Conservation (phyloP, 2,113 vertebrate genomes). For the Vanacampus margaritifer region DNA sequence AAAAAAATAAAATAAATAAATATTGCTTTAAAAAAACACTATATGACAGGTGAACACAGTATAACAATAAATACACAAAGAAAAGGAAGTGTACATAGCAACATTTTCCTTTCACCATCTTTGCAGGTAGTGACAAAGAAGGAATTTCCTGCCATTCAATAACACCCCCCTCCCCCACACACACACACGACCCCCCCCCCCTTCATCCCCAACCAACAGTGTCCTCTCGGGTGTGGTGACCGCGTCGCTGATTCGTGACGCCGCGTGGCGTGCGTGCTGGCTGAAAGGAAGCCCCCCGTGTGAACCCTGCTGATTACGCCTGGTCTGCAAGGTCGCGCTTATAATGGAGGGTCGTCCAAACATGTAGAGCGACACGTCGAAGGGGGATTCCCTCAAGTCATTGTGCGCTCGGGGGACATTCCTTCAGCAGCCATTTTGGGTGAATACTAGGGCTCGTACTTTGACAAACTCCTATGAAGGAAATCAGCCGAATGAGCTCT, state of each 20-base stretch:
- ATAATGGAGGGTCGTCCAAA: constrained; percentile 2
- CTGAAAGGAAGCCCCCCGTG: constrained; percentile 47
- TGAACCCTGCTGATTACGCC: constrained; percentile 52
- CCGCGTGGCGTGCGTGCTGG: constrained; percentile 28
- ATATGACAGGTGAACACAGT: background rate
- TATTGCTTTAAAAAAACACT: too few relatives aligned
- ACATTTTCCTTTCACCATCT: constrained; percentile 49
- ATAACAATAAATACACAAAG: background rate
- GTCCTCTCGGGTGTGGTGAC: constrained; percentile 18
- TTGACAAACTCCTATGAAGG: background rate
- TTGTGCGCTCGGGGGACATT: background rate
- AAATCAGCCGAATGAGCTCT: too few relatives aligned
- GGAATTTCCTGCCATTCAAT: constrained; percentile 78
- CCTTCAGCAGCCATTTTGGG: background rate
- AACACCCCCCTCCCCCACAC: constrained; percentile 22
- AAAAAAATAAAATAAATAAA: background rate
- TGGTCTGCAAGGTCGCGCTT: background rate
- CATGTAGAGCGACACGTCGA: background rate
- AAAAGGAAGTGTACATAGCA: constrained; percentile 26
- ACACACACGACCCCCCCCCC: too few relatives aligned
- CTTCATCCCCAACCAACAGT: constrained; percentile 12
- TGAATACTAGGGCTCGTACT: background rate
- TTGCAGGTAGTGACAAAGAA: constrained; percentile 48
- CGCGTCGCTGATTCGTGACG: constrained; percentile 48
- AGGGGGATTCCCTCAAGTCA: constrained; percentile 3